Conservation (phyloP, 2,113 vertebrate species). For the Amphiprion ocellaris region DNA sequence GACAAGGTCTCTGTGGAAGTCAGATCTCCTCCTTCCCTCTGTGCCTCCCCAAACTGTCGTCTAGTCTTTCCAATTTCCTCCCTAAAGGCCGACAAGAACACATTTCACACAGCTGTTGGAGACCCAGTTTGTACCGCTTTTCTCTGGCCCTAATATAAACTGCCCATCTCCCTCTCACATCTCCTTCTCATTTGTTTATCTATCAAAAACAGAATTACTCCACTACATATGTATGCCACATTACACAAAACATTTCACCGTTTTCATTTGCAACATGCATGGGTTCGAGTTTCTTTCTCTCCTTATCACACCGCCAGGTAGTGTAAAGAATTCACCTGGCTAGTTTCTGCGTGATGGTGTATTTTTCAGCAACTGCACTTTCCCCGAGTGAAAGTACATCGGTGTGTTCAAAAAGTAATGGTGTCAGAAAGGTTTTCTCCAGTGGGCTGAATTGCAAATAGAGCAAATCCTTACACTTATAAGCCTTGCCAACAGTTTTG, state of each 20-base stretch:
- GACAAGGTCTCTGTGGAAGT: conserved; percentile 79
- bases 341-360: conserved; percentile 38
- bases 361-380: conserved; percentile 45
- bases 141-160: conserved; percentile 26
- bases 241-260: conserved; percentile 10
- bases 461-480: conserved; percentile 55
- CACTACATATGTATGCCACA: not conserved
- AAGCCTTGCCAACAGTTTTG: conserved; percentile 53
- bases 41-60: conserved; percentile 71
- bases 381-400: conserved; percentile 46
- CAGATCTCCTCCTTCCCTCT: conserved; percentile 71
- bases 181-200: conserved; percentile 34
- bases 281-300: conserved; percentile 13
- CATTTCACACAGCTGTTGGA: conserved; percentile 72
- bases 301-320: conserved; percentile 41
- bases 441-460: conserved; percentile 65
- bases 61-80: conserved; percentile 74
- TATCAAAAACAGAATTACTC: conserved; percentile 31
- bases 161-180: conserved; percentile 15
- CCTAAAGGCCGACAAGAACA: conserved; percentile 73
- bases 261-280: not conserved
- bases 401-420: conserved; percentile 13
- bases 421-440: conserved; percentile 66
- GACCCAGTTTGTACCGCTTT: conserved; percentile 21
- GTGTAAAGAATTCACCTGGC: conserved; percentile 33